Base-by-base conservation (phyloP, 2,888 invertebrate genomes). In the Seira sanloemensis region DNA sequence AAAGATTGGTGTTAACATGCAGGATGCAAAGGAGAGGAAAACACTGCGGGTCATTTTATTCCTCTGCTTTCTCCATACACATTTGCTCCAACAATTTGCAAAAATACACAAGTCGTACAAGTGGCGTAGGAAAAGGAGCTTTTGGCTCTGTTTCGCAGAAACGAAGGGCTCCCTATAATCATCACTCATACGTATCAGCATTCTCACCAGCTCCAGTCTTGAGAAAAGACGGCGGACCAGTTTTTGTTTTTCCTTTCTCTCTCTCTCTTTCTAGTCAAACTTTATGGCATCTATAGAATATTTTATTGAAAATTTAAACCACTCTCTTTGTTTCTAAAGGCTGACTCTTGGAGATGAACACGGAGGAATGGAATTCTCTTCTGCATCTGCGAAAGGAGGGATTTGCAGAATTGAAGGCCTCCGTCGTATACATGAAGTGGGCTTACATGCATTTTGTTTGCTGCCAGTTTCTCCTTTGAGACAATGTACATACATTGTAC, bases 281-380 rank as follows among this genome's bases (percentile, higher is more conserved):
- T 71, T 82, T 82, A 82, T 75, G 71, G 82, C 82, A 72, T 65
- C 82, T 72, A 67, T 76, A 72, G 76, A 82, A 72, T 82, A 82
- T 76, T 82, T 82, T 76, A 72, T 71, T 82, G 82, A 82, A 82
- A 78, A 86, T 86, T 82, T 78, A 86, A 82, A 82, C 79, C 76
- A 82, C 78, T 84, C 67, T 76, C 71, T 76, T 76, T 82, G 75
- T 75, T 67, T 50, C 16, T 18, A 50, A 54, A 66, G 62, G 58
- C 67, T 27, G 69, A 50, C 26, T 50, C 16, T 50, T 50, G 50
- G 5, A n/a, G n/a, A n/a, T n/a, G n/a, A 50, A 50, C 50, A 50
- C n/a, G n/a, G n/a, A 7, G n/a, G 50, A 18, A 50, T 50, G 50
- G 16, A 50, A 18, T 12, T 50, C 50, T 50, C 50, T 37, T 12